Evolutionary conservation across 2,113 vertebrate genomes (phyloP), one percentile per base, ranked within the genome.

Genomic region (Burhinus bistriatus): DNA sequence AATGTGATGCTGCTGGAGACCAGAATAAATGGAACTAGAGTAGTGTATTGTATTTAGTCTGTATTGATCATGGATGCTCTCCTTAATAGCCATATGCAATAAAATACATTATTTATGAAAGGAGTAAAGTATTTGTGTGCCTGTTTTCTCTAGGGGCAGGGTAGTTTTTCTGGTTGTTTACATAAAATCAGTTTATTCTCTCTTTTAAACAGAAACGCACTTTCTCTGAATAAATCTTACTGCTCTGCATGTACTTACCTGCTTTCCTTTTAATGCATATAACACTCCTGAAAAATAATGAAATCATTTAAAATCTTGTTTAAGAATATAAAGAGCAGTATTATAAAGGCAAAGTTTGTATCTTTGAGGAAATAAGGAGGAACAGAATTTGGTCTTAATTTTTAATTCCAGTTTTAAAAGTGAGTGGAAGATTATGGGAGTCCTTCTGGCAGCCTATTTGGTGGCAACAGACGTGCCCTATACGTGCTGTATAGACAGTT

Each of bases 101-200:
- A 99, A 99, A 98, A 97, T 97, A 98, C 98, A 98, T 99, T 99
- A 99, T 99, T 99, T 99, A 99, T 99, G 98, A 99, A 98, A 98
- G 88, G 73, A 93, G 23, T 65, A 30, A 89, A 80, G 38, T 96
- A 86, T 93, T 94, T 68, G 72, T 76, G 81, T 68, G 55, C 30
- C 36, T 97, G 3, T 92, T 97, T 97, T 95, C 79, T 91, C 45
- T 42, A n/a, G 69, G n/a, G 30, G 9, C 36, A 40, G 72, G 10
- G 27, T 72, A 52, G 4, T 69, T 88, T 90, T 89, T 88, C 83
- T 88, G 7, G 7, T 79, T 89, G 42, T 87, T 97, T 70, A 57
- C 44, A 34, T 44, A 34, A 95, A 96, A 72, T 81, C 26, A 21
- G 55, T 79, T 78, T 81, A 27, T 40, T 89, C 34, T 44, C 45